Percentiles rank a stretch among this genome's conserved stretches.
Conservation (phyloP, 1,140 invertebrate species). For the Leptonema lineaticorne region DNA sequence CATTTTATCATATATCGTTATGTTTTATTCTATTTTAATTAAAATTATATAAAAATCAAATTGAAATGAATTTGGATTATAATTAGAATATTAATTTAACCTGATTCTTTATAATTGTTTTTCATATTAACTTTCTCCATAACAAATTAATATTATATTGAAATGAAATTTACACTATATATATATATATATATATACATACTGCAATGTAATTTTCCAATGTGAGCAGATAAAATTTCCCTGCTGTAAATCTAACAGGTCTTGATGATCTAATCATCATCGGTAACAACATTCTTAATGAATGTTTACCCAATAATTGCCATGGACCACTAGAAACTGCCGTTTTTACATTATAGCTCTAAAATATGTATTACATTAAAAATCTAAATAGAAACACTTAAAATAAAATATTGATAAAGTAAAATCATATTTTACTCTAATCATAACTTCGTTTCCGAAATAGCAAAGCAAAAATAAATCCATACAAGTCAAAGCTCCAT, state of each 20-base stretch:
- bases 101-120: not conserved
- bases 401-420: not conserved
- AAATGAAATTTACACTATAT: not conserved
- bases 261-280: slow-evolving; percentile 24
- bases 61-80: too few relatives aligned
- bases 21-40: too few relatives aligned
- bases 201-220: slow-evolving; percentile 33
- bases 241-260: slow-evolving; percentile 33
- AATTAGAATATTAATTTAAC: not conserved
- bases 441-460: slow-evolving; percentile 39
- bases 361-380: slow-evolving; percentile 1
- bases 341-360: slow-evolving; percentile 8
- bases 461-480: slow-evolving; percentile 37
- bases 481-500: slow-evolving; percentile 19
- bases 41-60: too few relatives aligned
- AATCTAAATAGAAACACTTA: not conserved
- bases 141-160: not conserved
- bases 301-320: slow-evolving; percentile 4
- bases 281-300: not conserved
- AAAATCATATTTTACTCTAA: slow-evolving; percentile 23
- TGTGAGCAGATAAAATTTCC: slow-evolving; percentile 33
- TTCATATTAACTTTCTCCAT: not conserved
- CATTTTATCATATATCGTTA: too few relatives aligned
- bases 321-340: slow-evolving; percentile 11
- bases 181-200: not conserved